Conservation (phyloP, 1,140 invertebrate genomes). For the Platyura marginata region DNA sequence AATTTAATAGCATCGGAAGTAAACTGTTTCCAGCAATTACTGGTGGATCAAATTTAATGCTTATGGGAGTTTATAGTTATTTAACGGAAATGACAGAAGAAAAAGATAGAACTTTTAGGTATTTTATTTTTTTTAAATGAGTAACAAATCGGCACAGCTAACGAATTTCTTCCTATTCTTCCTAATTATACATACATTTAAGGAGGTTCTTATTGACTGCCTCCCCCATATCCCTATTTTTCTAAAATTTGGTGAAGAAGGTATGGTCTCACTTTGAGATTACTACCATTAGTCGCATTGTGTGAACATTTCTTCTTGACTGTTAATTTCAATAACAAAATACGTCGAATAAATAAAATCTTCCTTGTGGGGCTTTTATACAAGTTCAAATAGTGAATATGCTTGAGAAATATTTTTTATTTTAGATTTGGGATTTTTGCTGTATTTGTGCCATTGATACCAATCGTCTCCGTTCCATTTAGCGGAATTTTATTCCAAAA, state of each 20-base stretch:
- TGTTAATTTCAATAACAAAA: no score
- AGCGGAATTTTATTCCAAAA: conserved; percentile 15
- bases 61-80: conserved; percentile 42
- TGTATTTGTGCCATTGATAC: conserved; percentile 18
- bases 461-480: conserved; percentile 15
- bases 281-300: no score
- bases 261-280: background rate
- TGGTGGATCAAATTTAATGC: conserved; percentile 35
- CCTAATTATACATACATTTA: no score
- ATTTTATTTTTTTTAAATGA: no score
- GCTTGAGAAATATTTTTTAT: background rate
- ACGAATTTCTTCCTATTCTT: no score
- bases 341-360: no score
- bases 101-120: conserved; percentile 34
- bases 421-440: conserved; percentile 20
- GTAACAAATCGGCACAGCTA: no score
- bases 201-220: no score
- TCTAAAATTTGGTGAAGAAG: no score
- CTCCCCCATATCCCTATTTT: no score
- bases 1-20: conserved; percentile 31
- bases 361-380: background rate
- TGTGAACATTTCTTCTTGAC: no score
- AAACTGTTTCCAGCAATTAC: conserved; percentile 32
- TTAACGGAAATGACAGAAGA: conserved; percentile 34
- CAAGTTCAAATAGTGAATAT: background rate